Base-by-base conservation (phyloP, 2,113 vertebrate genomes). In the Lipotes vexillifer region DNA sequence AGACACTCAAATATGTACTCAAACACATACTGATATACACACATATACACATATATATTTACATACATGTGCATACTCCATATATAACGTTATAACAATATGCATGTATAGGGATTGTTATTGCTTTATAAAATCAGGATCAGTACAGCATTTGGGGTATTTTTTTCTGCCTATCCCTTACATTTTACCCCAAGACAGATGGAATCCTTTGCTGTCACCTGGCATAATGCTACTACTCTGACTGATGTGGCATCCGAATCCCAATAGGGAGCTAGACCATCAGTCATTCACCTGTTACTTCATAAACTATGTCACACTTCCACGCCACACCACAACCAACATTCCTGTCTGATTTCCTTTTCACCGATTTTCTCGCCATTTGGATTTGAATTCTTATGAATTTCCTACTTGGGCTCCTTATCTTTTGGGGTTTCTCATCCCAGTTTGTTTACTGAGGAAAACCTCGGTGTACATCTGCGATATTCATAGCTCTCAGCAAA, bases 221-320 rank as follows among this genome's bases (percentile, higher is more conserved):
- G 49, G 31, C n/a, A 78, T 21, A 78, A 33, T 6, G 52, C 10
- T 13, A 21, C 21, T 78, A 8, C 66, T 4, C 11, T 3, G 46
- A 7, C n/a, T 13, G 52, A 78, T 1, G 49, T 4, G 12, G 11
- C 11, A 13, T n/a, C 17, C 7, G 3, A 3, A 13, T 52, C 4
- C 46, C 17, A 13, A 23, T 2, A 23, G 3, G 31, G 20, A n/a
- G 10, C 12, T 2, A 23, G 31, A n/a, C 10, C 20, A 3, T n/a
- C 31, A 52, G 12, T 52, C 31, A 21, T n/a, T n/a, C 2, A 10
- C n/a, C 33, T 8, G 23, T 52, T 11, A 29, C 17, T 20, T 77
- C 49, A 3, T 55, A 33, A 55, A 1, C 11, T 55, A 31, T 6
- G 49, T 7, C n/a, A 11, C 25, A 17, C 27, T 55, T 6, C 20